Base-by-base conservation (phyloP, 2,888 invertebrate genomes). In the Morpho deidamia region DNA sequence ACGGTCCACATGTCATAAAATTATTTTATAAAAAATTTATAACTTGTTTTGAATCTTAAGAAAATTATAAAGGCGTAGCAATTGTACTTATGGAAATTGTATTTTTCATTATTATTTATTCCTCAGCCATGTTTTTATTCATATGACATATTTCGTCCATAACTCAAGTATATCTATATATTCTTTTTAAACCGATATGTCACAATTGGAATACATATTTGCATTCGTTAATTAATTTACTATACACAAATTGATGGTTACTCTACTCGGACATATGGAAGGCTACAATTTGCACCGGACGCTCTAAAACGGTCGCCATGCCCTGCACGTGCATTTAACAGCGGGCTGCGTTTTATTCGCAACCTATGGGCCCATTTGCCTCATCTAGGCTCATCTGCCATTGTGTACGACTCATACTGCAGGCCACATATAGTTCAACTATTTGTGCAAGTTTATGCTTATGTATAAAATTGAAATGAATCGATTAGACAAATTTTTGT, bases 271-370 rank as follows among this genome's bases (percentile, higher is more conserved):
- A 69, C 63, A 69, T 66, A 65, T 67, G 59, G 55, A 61, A 70
- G 63, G 71, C 72, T 80, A 81, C 79, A 83, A 83, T 84, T 83
- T 81, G 76, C 76, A 68, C 80, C 78, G 83, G 82, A 78, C 77
- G 77, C 77, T 44, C 40, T 9, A 33, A 66, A 63, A 69, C 65
- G 76, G 59, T 60, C 66, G 67, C 67, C 63, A 66, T 59, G 53
- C 58, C 66, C 55, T 62, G 63, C 83, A 81, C 76, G 81, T 86
- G 86, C 76, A 69, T 69, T 80, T 85, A 76, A 86, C 69, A 74
- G 74, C 75, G 68, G 65, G 60, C 77, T 85, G 83, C 78, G 70
- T 80, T 83, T 83, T 78, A 83, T 81, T 74, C 38, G 47, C 33
- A 11, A 33, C 33, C 61, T 61, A 59, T 51, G 44, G 65, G 41